Conservation (phyloP, 1,140 invertebrate genomes). For the Acarapis woodi region DNA sequence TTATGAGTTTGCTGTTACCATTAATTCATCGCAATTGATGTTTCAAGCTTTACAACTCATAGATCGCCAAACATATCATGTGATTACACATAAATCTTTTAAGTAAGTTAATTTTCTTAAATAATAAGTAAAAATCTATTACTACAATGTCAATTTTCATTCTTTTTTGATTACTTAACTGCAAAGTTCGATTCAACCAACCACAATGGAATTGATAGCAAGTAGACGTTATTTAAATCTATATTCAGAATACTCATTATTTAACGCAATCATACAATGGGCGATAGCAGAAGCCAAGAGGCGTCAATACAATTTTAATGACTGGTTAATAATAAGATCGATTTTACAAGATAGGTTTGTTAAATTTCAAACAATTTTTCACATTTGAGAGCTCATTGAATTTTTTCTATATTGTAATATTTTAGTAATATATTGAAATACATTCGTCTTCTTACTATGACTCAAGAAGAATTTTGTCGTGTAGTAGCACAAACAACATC, state of each 20-base stretch:
- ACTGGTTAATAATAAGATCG: slow-evolving; percentile 9
- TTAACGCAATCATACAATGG: slow-evolving; percentile 14
- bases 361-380: neutral
- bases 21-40: slow-evolving; percentile 15
- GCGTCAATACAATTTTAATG: slow-evolving; percentile 9
- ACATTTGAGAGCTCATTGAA: neutral
- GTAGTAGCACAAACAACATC: slow-evolving; percentile 8
- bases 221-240: slow-evolving; percentile 13
- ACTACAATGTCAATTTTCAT: neutral
- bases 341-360: slow-evolving; percentile 10
- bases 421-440: slow-evolving; percentile 8
- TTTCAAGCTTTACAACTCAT: slow-evolving; percentile 15
- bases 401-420: neutral
- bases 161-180: slow-evolving; percentile 4
- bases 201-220: slow-evolving; percentile 14
- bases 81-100: slow-evolving; percentile 13
- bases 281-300: slow-evolving; percentile 13
- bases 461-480: slow-evolving; percentile 14
- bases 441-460: slow-evolving; percentile 14
- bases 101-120: slow-evolving; percentile 7
- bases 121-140: neutral
- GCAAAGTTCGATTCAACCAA: slow-evolving; percentile 11
- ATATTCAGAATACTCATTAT: slow-evolving; percentile 14
- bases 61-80: slow-evolving; percentile 15
- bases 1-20: slow-evolving; percentile 13